Percentiles rank a stretch among this genome's conserved stretches.
phyloP scores from a whole-genome alignment of 2,113 vertebrate species.

The Copsychus sechellarum region DNA sequence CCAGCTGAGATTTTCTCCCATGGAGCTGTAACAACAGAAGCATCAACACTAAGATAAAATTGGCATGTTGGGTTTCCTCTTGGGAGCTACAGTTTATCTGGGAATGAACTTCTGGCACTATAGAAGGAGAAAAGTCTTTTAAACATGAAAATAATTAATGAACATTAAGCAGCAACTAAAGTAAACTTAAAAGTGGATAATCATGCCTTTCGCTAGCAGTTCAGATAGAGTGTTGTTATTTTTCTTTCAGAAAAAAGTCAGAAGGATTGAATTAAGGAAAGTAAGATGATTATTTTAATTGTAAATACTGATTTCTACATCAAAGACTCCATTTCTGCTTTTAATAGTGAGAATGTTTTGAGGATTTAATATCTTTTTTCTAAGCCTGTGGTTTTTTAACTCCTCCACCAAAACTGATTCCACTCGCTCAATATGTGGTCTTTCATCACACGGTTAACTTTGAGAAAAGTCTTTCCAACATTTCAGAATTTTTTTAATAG shows the following conservation, averaged over 20 bases:
- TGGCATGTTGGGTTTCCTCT: background rate
- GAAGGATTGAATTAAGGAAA: background rate
- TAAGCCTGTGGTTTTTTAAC: background rate
- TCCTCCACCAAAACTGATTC: background rate
- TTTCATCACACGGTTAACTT: constrained; percentile 3
- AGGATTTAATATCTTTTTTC: background rate
- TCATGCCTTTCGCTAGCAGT: background rate
- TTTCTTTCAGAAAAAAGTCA: constrained; percentile 8
- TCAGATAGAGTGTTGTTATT: background rate
- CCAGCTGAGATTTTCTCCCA: background rate
- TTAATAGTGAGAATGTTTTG: background rate
- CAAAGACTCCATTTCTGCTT: background rate
- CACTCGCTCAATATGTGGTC: background rate
- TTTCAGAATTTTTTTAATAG: background rate
- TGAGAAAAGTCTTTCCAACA: constrained; percentile 14
- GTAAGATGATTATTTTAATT: constrained; percentile 2
- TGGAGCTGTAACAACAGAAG: background rate
- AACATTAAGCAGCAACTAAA: background rate
- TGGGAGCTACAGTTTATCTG: background rate
- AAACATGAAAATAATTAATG: constrained; percentile 1
- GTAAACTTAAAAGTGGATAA: background rate
- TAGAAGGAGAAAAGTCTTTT: background rate
- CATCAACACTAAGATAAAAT: background rate
- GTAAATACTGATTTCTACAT: constrained; percentile 17
- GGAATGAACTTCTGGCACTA: background rate